These are phyloP conservation scores for Drosophila acutilabella DNA, from an alignment of 2,888 invertebrate genomes.

Conservation along the genomic window DNA sequence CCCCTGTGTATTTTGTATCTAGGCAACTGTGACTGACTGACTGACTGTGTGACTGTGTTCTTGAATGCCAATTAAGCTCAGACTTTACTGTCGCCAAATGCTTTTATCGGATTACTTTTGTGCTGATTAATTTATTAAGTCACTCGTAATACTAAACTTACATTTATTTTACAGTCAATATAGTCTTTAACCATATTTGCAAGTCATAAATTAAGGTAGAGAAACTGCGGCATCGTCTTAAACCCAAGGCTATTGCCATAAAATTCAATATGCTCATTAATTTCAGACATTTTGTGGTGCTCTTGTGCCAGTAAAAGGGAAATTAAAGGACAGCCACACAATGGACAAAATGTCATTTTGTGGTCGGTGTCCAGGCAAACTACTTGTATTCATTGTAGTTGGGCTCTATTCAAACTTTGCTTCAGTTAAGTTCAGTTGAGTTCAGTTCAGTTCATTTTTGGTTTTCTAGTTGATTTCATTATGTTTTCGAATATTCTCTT, in stretches of 20 bases:
- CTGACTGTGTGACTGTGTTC: no score
- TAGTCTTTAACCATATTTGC: conserved; percentile 6
- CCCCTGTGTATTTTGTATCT: not conserved
- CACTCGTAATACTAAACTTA: not conserved
- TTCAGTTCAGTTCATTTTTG: conserved; percentile 26
- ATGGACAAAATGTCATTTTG: conserved; percentile 28
- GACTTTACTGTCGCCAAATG: not conserved
- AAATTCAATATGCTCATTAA: conserved; percentile 31
- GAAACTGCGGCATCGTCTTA: conserved; percentile 5
- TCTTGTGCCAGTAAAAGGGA: conserved; percentile 10
- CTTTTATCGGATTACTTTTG: not conserved
- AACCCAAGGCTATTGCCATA: conserved; percentile 8
- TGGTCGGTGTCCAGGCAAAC: conserved; percentile 14
- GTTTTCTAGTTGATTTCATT: conserved; percentile 44
- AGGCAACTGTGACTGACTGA: conserved; percentile 2
- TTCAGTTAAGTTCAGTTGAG: conserved; percentile 13
- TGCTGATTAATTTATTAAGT: not conserved
- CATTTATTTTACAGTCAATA: conserved; percentile 6
- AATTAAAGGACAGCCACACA: conserved; percentile 3
- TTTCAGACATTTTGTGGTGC: conserved; percentile 31
- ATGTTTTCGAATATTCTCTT: not conserved
- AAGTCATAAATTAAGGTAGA: conserved; percentile 1
- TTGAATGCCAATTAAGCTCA: not conserved
- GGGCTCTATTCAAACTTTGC: not conserved
- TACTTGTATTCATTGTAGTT: conserved; percentile 15